Evolutionary conservation across 2,113 vertebrate genomes (phyloP).

Genomic region (Tetraodon nigroviridis): DNA sequence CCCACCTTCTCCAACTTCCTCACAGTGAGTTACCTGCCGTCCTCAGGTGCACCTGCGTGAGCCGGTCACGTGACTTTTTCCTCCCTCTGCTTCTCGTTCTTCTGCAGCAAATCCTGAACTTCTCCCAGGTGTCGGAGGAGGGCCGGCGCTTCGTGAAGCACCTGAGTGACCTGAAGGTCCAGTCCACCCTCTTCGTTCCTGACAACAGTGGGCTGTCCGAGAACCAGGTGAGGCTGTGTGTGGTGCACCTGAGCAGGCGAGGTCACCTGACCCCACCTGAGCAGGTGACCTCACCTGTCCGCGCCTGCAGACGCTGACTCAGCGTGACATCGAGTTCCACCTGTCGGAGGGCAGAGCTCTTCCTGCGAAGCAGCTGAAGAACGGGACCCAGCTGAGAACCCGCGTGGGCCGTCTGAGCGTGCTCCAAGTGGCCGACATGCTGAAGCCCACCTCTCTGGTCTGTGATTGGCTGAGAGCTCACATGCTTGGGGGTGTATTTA

Average conservation of each 20-base stretch:
- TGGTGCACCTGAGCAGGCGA: background rate
- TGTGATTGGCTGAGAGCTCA: background rate
- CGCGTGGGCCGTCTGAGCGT: slow-evolving; percentile 79
- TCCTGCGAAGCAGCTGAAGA: slow-evolving; percentile 78
- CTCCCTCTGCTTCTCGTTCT: background rate
- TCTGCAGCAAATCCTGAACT: slow-evolving; percentile 81
- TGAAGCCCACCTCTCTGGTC: slow-evolving; percentile 60
- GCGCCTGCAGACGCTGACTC: slow-evolving; percentile 80
- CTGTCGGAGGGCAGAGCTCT: slow-evolving; percentile 70
- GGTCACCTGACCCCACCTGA: background rate
- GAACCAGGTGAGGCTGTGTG: slow-evolving; percentile 76
- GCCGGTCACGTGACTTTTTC: too few relatives aligned
- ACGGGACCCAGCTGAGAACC: slow-evolving; percentile 78
- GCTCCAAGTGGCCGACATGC: slow-evolving; percentile 57
- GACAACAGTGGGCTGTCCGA: slow-evolving; percentile 74
- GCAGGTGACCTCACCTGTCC: background rate
- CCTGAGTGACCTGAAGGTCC: slow-evolving; percentile 75
- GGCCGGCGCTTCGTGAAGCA: slow-evolving; percentile 77
- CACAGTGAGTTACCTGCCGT: slow-evolving; percentile 68
- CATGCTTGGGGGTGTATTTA: too few relatives aligned
- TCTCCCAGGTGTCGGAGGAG: slow-evolving; percentile 73
- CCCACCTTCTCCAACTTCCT: slow-evolving; percentile 84
- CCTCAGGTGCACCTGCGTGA: background rate
- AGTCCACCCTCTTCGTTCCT: slow-evolving; percentile 85
- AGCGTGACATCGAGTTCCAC: slow-evolving; percentile 86